Evolutionary conservation across 2,888 invertebrate genomes (phyloP), one percentile per base, ranked within the genome.

Genomic region (Artemia sinica): DNA sequence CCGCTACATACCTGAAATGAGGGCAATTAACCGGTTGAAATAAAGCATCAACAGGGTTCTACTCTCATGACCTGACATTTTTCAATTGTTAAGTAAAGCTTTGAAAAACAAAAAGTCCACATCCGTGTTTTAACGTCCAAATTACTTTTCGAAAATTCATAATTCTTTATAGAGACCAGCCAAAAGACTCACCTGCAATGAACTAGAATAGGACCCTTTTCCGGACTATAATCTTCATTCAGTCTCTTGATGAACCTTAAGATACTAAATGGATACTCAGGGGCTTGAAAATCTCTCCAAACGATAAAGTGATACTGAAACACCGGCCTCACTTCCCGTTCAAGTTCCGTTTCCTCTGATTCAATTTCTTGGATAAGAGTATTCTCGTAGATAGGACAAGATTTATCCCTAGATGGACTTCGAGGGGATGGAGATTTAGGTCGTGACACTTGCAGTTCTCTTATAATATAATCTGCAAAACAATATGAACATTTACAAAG

Each of bases 281-380:
- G 94, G 1, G 94, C 94, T 77, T 90, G 89, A 76, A 94, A 94
- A 78, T 95, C 95, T 77, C 91, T 93, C 95, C 95, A 95, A 74
- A 90, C 88, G 68, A 92, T 83, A 80, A 91, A 95, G 79, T 95
- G 95, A 79, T 91, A 94, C 77, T 95, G 95, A 0, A 87, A 84
- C 70, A 95, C 86, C 72, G 84, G 83, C 51, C 87, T 81, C 58
- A 75, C 75, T 72, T 77, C 76, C 6, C 70, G 41, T 66, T 70
- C 70, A 51, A 70, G 58, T 28, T 68, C 58, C 52, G 52, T 49
- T 68, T 70, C 70, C 10, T 68, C 72, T 71, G 71, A 72, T 69
- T 72, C 71, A 28, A 52, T 71, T 63, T 58, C 58, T 12, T 28
- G n/a, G 8, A 18, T 28, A 9, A 50, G 41, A n/a, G n/a, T 58